These are phyloP conservation scores for Cydia amplana DNA, from an alignment of 1,140 invertebrate genomes.

Conservation along the genomic window DNA sequence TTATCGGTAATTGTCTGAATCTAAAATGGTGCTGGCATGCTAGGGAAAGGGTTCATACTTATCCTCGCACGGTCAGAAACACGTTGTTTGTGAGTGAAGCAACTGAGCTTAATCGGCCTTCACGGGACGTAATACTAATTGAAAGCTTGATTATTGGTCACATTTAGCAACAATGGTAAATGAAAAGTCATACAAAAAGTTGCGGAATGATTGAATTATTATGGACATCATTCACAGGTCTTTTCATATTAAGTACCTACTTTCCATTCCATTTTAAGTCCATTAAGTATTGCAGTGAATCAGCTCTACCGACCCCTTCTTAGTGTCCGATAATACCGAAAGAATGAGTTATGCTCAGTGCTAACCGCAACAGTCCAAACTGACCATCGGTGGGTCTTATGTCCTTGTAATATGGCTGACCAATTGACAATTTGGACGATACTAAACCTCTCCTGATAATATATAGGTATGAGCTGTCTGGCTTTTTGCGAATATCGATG, in stretches of 20 bases:
- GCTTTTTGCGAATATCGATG: neutral
- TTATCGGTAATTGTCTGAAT: neutral
- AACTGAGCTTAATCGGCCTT: neutral
- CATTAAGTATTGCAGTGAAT: neutral
- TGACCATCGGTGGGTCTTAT: no score
- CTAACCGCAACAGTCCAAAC: no score
- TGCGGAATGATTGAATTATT: neutral
- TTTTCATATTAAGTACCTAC: neutral
- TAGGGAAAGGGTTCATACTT: neutral
- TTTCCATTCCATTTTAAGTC: no score
- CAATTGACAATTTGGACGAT: neutral
- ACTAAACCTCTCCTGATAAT: neutral
- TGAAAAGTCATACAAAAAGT: neutral
- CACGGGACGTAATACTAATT: neutral
- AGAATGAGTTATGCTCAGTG: no score
- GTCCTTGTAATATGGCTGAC: no score
- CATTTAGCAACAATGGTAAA: neutral
- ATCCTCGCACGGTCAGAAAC: neutral
- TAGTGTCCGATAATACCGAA: neutral
- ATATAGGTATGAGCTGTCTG: neutral
- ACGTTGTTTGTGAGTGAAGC: neutral
- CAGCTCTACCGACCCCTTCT: neutral
- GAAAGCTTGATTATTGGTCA: neutral
- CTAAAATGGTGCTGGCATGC: neutral
- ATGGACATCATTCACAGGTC: neutral